Conservation (phyloP, 1,140 invertebrate species). For the Proales similis region DNA sequence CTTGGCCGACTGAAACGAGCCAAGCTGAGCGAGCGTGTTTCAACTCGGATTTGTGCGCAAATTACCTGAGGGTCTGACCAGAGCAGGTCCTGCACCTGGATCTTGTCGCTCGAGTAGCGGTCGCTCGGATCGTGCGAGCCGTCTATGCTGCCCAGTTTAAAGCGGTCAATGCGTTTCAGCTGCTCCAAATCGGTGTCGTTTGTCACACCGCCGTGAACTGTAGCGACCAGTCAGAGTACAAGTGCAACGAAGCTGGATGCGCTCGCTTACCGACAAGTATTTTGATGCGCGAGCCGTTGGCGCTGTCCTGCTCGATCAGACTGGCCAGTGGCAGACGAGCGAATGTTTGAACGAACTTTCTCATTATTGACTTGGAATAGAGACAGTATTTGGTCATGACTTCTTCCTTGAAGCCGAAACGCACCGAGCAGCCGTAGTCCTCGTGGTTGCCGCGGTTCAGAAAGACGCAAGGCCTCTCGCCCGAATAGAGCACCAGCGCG, state of each 20-base stretch:
- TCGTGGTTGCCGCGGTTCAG: slow-evolving; percentile 38
- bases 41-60: neutral
- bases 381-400: slow-evolving; percentile 70
- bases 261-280: slow-evolving; percentile 23
- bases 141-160: slow-evolving; percentile 16
- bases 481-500: slow-evolving; percentile 4
- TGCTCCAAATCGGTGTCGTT: slow-evolving; percentile 29
- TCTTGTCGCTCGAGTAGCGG: slow-evolving; percentile 9
- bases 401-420: slow-evolving; percentile 82
- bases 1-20: neutral
- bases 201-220: slow-evolving; percentile 36
- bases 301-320: slow-evolving; percentile 8
- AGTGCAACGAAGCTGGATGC: neutral
- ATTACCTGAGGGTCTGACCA: slow-evolving; percentile 71
- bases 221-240: neutral
- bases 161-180: slow-evolving; percentile 1
- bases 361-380: slow-evolving; percentile 36
- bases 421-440: slow-evolving; percentile 73
- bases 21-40: neutral
- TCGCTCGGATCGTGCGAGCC: neutral
- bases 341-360: slow-evolving; percentile 28
- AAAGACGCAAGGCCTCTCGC: slow-evolving; percentile 31
- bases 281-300: neutral
- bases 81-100: slow-evolving; percentile 68
- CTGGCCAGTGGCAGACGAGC: slow-evolving; percentile 3